phyloP scores from a whole-genome alignment of 1,140 invertebrate species.

The Rhopalosiphum padi region DNA sequence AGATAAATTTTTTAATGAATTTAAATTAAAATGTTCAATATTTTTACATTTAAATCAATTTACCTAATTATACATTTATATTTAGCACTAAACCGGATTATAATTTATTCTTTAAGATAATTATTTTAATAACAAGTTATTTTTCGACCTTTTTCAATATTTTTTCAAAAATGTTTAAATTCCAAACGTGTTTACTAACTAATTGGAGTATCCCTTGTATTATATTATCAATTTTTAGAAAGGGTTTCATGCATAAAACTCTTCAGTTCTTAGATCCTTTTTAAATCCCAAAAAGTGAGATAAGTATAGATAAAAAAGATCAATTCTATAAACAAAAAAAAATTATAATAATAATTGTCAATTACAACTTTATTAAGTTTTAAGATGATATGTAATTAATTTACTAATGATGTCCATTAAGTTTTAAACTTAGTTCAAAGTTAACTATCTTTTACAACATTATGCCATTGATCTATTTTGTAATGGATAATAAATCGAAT shows the following conservation, averaged over 20 bases:
- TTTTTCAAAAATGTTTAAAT: background rate
- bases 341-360: background rate
- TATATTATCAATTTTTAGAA: background rate
- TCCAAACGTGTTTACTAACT: background rate
- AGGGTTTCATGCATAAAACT: background rate
- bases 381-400: background rate
- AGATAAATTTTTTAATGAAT: background rate
- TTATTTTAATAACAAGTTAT: background rate
- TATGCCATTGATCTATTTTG: background rate
- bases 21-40: background rate
- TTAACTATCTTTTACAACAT: background rate
- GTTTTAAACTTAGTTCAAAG: background rate
- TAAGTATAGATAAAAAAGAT: conserved; percentile 6
- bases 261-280: background rate
- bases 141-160: no score
- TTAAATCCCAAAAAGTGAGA: background rate
- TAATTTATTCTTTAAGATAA: no score
- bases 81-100: background rate
- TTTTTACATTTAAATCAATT: background rate
- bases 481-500: background rate
- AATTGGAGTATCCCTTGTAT: background rate
- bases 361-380: background rate
- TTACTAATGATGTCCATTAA: background rate
- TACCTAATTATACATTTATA: background rate
- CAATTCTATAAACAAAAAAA: background rate